phyloP scores from a whole-genome alignment of 2,113 vertebrate species.

The Laticauda colubrina region DNA sequence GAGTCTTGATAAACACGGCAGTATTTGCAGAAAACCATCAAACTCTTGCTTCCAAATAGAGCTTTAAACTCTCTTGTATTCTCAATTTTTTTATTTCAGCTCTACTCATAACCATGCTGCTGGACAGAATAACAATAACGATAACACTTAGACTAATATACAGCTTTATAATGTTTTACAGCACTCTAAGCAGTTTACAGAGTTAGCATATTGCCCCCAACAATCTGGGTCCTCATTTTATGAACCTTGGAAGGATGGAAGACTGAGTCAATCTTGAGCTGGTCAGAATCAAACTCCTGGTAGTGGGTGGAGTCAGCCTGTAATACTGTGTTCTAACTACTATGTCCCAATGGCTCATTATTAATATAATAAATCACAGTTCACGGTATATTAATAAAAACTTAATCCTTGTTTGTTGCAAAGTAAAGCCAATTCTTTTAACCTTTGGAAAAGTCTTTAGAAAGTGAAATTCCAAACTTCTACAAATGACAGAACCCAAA shows the following conservation, averaged over 20 bases:
- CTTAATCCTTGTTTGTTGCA: no score
- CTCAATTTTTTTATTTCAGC: background rate
- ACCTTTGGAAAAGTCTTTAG: background rate
- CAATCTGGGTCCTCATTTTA: background rate
- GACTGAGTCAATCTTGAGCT: background rate
- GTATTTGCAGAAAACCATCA: background rate
- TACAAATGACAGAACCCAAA: background rate
- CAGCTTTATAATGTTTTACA: no score
- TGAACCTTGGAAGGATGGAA: background rate
- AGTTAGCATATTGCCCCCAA: background rate
- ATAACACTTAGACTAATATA: no score
- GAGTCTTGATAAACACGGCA: background rate
- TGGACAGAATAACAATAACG: background rate
- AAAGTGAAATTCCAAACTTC: background rate
- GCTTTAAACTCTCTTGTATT: background rate
- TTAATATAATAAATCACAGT: background rate
- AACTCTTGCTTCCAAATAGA: background rate
- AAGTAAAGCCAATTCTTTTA: background rate
- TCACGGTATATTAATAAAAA: background rate
- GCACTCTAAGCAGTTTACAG: background rate
- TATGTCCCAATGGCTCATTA: background rate
- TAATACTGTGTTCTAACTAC: background rate
- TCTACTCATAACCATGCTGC: background rate
- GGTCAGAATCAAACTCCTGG: background rate
- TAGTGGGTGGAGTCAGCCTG: background rate